Percentiles rank a stretch among this genome's conserved stretches.
Evolutionary conservation across 2,113 vertebrate genomes (phyloP).

Genomic region (Perca flavescens): DNA sequence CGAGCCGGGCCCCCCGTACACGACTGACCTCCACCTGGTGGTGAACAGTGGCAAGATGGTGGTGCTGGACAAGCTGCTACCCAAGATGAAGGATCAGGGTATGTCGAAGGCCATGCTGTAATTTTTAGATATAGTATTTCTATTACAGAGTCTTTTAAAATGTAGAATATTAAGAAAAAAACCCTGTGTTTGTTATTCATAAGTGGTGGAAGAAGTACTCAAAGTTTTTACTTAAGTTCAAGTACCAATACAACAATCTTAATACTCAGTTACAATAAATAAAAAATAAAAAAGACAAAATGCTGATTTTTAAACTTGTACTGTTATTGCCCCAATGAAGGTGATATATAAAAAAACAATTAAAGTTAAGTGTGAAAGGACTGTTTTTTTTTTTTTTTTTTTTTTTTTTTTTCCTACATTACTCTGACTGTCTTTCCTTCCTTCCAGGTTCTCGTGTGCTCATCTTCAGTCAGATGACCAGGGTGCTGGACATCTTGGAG

Average conservation of each 20-base stretch:
- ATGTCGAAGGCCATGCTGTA: not conserved
- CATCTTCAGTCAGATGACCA: conserved; percentile 99
- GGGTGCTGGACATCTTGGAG: conserved; percentile 97
- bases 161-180: not conserved
- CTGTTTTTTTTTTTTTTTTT: too few relatives aligned
- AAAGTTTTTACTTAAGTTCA: not conserved
- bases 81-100: conserved; percentile 96
- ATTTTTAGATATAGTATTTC: not conserved
- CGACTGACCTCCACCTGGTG: conserved; percentile 96
- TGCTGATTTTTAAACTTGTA: too few relatives aligned
- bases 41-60: conserved; percentile 99
- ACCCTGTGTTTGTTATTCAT: not conserved
- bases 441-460: conserved; percentile 92
- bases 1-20: conserved; percentile 96
- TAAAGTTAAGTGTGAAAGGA: not conserved
- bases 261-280: not conserved
- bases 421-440: not conserved
- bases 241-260: not conserved
- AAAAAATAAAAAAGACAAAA: too few relatives aligned
- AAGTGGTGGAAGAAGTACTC: not conserved
- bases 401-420: too few relatives aligned
- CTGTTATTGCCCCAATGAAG: too few relatives aligned
- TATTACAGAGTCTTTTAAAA: not conserved
- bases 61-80: conserved; percentile 95
- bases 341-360: too few relatives aligned